phyloP scores from a whole-genome alignment of 2,113 vertebrate species.

The Elephantulus edwardii region DNA sequence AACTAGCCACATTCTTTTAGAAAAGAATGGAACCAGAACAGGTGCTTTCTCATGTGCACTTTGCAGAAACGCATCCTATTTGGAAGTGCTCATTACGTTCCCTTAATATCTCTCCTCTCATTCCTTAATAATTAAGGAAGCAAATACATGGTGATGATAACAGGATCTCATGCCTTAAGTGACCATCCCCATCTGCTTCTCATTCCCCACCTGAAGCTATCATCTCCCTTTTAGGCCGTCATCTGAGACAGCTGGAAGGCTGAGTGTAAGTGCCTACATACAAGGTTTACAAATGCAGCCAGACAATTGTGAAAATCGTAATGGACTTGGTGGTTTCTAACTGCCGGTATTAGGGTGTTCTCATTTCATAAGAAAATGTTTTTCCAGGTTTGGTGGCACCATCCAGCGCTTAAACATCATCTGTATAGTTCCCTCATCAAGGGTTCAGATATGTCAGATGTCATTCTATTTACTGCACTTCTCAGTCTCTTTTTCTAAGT shows the following conservation, averaged over 20 bases:
- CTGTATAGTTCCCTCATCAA: not conserved
- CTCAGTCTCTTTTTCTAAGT: not conserved
- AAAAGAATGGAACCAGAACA: constrained; percentile 47
- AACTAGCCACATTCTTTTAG: not conserved
- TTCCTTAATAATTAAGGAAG: constrained; percentile 76
- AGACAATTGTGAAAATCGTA: constrained; percentile 42
- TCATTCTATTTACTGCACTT: not conserved
- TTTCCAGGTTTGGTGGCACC: constrained; percentile 39
- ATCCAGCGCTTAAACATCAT: constrained; percentile 6
- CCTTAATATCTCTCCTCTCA: constrained; percentile 55
- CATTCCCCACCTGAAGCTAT: constrained; percentile 66
- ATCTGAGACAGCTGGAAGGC: constrained; percentile 59
- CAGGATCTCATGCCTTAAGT: constrained; percentile 65
- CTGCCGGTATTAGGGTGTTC: constrained; percentile 56
- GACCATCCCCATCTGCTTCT: constrained; percentile 67
- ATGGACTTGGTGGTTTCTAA: constrained; percentile 25
- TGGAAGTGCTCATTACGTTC: constrained; percentile 59
- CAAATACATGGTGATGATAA: constrained; percentile 59
- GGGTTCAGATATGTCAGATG: constrained; percentile 8
- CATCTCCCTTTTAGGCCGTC: constrained; percentile 48
- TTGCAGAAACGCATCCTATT: constrained; percentile 53
- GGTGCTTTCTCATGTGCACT: constrained; percentile 70
- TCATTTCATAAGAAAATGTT: constrained; percentile 15
- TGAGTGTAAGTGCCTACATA: constrained; percentile 54
- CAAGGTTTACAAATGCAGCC: constrained; percentile 50